Conservation (phyloP, 2,797 vertebrate species). For the Diglossa cyanea region DNA sequence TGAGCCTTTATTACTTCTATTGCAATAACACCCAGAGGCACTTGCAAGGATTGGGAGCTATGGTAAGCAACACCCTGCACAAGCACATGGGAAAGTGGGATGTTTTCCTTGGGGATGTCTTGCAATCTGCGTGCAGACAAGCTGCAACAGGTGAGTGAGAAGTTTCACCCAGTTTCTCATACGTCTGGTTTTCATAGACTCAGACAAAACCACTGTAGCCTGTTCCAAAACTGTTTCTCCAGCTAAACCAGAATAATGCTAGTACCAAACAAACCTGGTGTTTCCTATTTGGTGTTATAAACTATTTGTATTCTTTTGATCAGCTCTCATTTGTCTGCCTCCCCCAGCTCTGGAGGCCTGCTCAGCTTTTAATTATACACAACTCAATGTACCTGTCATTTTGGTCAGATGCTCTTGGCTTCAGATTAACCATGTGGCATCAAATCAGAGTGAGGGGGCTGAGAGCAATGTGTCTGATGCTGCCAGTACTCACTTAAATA, state of each 20-base stretch:
- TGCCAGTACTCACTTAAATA: not conserved
- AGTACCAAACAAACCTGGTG: not conserved
- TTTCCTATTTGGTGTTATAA: not conserved
- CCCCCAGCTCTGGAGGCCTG: not conserved
- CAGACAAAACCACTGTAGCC: not conserved
- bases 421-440: not conserved
- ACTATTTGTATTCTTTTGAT: not conserved
- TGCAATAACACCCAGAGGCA: not conserved
- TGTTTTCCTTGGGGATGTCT: not conserved
- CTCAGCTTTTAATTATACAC: not conserved
- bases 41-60: not conserved
- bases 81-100: not conserved
- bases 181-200: not conserved
- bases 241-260: not conserved
- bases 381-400: not conserved
- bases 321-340: not conserved
- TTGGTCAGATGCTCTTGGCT: not conserved
- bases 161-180: not conserved
- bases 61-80: not conserved
- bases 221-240: conserved; percentile 8
- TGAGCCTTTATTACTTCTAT: not conserved
- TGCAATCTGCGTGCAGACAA: not conserved
- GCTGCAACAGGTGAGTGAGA: not conserved
- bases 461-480: not conserved
- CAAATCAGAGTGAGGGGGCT: not conserved